These are phyloP conservation scores for Tragelaphus buxtoni DNA, from an alignment of 2,113 vertebrate species.

Conservation along the genomic window DNA sequence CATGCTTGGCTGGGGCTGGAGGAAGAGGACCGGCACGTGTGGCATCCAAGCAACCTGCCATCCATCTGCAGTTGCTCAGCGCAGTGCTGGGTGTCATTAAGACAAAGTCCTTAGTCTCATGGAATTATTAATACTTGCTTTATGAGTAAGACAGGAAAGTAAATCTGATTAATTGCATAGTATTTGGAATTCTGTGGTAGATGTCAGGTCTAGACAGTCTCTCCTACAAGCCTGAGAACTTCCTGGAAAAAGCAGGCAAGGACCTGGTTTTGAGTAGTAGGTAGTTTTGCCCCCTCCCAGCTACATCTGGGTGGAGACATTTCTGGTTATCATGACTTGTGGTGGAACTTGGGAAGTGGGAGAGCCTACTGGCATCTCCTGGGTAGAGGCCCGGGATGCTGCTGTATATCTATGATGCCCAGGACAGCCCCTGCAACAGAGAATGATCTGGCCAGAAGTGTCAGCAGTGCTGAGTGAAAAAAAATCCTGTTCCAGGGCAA, in stretches of 20 bases:
- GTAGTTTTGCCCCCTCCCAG: background rate
- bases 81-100: background rate
- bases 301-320: background rate
- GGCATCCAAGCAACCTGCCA: background rate
- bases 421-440: background rate
- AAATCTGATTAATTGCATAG: background rate
- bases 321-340: background rate
- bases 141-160: background rate
- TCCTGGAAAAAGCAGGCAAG: background rate
- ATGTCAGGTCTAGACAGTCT: too few species aligned
- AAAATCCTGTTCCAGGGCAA: too few species aligned
- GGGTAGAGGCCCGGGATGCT: background rate
- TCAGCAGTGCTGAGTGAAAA: background rate
- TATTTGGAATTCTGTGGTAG: background rate
- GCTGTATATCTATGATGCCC: fast-evolving
- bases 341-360: background rate
- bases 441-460: background rate
- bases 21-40: background rate
- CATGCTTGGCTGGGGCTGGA: background rate
- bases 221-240: background rate
- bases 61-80: background rate
- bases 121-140: background rate
- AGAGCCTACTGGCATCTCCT: background rate
- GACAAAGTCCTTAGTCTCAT: background rate
- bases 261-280: background rate